Evolutionary conservation across 2,888 invertebrate species (phyloP).

Genomic region (Arctia plantaginis): DNA sequence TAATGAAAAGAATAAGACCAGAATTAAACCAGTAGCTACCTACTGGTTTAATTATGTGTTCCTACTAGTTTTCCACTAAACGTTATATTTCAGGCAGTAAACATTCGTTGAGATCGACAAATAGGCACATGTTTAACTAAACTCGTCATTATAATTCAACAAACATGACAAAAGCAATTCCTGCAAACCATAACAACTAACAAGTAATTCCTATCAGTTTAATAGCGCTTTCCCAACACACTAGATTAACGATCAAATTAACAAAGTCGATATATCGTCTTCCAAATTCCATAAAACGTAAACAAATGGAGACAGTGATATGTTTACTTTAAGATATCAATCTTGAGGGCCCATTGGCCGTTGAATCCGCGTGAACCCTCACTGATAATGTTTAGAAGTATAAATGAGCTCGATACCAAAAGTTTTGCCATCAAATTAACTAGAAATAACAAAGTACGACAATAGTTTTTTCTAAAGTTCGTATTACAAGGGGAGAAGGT

Average conservation of each 20-base stretch:
- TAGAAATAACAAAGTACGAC: slow-evolving; percentile 60
- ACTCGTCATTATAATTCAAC: neutral
- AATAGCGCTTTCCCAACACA: slow-evolving; percentile 33
- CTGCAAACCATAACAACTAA: neutral
- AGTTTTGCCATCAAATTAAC: slow-evolving; percentile 83
- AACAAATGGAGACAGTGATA: slow-evolving; percentile 43
- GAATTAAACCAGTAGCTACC: too few species aligned
- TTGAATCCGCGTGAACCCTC: slow-evolving; percentile 67
- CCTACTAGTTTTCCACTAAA: neutral
- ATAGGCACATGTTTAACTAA: neutral
- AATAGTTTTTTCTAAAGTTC: neutral
- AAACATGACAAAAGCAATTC: neutral
- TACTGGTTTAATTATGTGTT: too few species aligned
- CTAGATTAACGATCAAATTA: slow-evolving; percentile 57
- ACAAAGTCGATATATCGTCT: slow-evolving; percentile 47
- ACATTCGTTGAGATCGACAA: too few species aligned
- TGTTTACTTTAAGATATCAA: slow-evolving; percentile 62
- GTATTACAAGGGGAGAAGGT: slow-evolving; percentile 49
- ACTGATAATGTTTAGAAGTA: slow-evolving; percentile 69
- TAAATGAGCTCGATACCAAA: slow-evolving; percentile 80
- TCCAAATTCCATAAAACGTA: slow-evolving; percentile 58
- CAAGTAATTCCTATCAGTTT: slow-evolving; percentile 42
- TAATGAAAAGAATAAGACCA: neutral
- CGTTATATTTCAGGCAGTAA: too few species aligned
- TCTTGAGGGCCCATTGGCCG: slow-evolving; percentile 63